phyloP scores from a whole-genome alignment of 2,113 vertebrate species.

The Anseranas semipalmata region DNA sequence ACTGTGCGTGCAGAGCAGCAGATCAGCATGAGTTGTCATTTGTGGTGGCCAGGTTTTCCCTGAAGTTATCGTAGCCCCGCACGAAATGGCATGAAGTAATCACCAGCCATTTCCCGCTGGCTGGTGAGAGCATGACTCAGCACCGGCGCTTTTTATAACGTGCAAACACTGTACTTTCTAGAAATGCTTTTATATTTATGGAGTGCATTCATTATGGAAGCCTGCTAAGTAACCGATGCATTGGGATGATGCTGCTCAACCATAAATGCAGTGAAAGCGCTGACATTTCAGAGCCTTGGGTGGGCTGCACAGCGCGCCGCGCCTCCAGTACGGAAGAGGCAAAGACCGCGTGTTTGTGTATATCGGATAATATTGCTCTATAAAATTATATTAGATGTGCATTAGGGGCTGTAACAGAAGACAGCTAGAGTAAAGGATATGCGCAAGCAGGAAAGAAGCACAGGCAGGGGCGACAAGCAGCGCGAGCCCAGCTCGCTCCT shows the following conservation, averaged over 20 bases:
- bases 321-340: neutral
- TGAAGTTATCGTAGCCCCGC: slow-evolving; percentile 39
- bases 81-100: slow-evolving; percentile 25
- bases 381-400: slow-evolving; percentile 40
- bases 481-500: neutral
- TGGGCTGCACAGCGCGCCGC: neutral
- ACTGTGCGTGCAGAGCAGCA: neutral
- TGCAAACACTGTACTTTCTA: slow-evolving; percentile 43
- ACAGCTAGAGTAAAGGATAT: neutral
- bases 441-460: neutral
- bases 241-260: neutral
- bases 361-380: neutral
- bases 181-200: slow-evolving; percentile 42
- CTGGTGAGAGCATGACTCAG: slow-evolving; percentile 37
- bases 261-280: neutral
- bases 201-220: neutral
- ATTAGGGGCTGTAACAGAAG: slow-evolving; percentile 51
- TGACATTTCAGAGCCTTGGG: neutral
- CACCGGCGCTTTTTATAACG: neutral
- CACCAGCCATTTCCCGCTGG: neutral
- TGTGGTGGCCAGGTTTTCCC: slow-evolving; percentile 41
- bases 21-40: slow-evolving; percentile 56
- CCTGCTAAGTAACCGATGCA: neutral
- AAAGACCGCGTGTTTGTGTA: neutral
- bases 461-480: rapidly evolving